Evolutionary conservation across 2,113 vertebrate genomes (phyloP), one percentile per base, ranked within the genome.

Genomic region (Echinops telfairi): DNA sequence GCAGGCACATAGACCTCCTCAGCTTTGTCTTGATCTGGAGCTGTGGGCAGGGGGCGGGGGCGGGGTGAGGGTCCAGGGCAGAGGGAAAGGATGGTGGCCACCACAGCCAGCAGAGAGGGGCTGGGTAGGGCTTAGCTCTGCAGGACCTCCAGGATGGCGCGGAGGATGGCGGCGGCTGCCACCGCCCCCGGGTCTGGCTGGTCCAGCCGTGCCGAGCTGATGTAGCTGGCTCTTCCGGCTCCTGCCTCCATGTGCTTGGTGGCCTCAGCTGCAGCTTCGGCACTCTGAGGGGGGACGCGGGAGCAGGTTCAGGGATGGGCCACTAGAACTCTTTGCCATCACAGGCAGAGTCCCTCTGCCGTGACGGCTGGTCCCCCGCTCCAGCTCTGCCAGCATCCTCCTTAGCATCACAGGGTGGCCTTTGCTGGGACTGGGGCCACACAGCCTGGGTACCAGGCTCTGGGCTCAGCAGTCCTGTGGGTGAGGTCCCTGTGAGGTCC

Each of bases 191-290:
- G 99, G 95, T 99, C 99, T 0, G 99, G 99, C 95, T 98, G 98
- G 7, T 98, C 98, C 80, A 99, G 96, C 2, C 84, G 95, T 0
- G 98, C 97, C 0, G 98, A 98, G 3, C 98, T 97, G 94, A 99
- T 98, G 88, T 99, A 99, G 95, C 99, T 99, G 94, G 99, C 99
- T 82, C 99, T 98, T n/a, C 99, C 99, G 0, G 99, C 99, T 25
- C 94, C 98, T 0, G 99, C 99, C 19, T 97, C 97, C 97, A 99
- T 99, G 89, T 97, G 27, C 89, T 96, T 98, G 16, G 99, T 99
- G 27, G 98, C 98, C 83, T 99, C 98, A 0, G 99, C 99, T 0
- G 99, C 99, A 0, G 68, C 96, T 58, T 98, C 95, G 0, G 99
- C 99, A 33, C 97, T 98, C 99, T 99, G 96, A 57, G 87, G 53